Percentiles rank a stretch among this genome's conserved stretches.
Evolutionary conservation across 2,888 invertebrate species (phyloP).

Genomic region (Synanthedon andrenaeformis): DNA sequence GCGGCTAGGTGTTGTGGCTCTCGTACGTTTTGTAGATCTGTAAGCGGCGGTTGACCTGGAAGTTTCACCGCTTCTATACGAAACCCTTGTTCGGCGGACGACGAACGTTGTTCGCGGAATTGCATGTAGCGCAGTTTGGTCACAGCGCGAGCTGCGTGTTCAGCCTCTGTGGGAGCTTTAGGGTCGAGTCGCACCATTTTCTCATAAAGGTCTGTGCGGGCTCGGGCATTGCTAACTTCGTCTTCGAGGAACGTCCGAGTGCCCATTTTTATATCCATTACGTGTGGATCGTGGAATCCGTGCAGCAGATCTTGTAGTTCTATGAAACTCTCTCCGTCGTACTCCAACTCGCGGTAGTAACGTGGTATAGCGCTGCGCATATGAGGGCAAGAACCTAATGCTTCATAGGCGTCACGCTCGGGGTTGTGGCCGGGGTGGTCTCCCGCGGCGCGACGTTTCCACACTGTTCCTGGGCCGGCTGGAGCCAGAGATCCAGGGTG

Average conservation of each 20-base stretch:
- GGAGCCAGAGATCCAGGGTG: slow-evolving; percentile 94
- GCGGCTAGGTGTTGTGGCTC: slow-evolving; percentile 79
- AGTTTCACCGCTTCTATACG: slow-evolving; percentile 95
- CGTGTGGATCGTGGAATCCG: slow-evolving; percentile 90
- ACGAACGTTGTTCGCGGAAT: slow-evolving; percentile 93
- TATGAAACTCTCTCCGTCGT: slow-evolving; percentile 86
- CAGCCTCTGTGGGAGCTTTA: slow-evolving; percentile 85
- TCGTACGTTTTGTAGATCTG: slow-evolving; percentile 89
- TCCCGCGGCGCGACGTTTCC: slow-evolving; percentile 85
- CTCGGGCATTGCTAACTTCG: slow-evolving; percentile 89
- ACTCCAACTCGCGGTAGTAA: slow-evolving; percentile 86
- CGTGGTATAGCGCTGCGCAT: slow-evolving; percentile 82
- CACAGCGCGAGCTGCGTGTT: slow-evolving; percentile 84
- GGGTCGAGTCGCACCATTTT: slow-evolving; percentile 96
- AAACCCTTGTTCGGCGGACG: slow-evolving; percentile 93
- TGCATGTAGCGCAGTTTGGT: slow-evolving; percentile 98
- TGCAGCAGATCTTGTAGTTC: slow-evolving; percentile 94
- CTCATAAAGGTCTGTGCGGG: slow-evolving; percentile 89
- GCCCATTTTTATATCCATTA: slow-evolving; percentile 98
- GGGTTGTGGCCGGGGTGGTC: slow-evolving; percentile 79
- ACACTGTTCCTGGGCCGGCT: slow-evolving; percentile 92
- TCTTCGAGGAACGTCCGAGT: slow-evolving; percentile 95
- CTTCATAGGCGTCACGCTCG: slow-evolving; percentile 83
- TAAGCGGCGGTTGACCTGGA: slow-evolving; percentile 84
- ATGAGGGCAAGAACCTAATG: slow-evolving; percentile 79